Evolutionary conservation across 2,888 invertebrate species (phyloP).

Genomic region (Morpho achilles): DNA sequence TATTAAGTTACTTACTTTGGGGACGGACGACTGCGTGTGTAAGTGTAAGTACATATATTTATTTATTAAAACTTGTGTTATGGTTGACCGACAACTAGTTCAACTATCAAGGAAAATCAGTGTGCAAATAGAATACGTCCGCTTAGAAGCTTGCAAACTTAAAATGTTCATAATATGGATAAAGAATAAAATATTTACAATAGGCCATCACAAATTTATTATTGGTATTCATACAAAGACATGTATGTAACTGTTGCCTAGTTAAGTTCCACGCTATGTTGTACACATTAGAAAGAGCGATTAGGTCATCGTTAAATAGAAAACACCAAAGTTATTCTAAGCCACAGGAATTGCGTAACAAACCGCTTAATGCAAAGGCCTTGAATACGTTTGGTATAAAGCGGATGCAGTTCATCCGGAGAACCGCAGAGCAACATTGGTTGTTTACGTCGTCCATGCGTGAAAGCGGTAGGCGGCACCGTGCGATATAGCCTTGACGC

Average conservation of each 20-base stretch:
- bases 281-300: background rate
- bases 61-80: too few species aligned
- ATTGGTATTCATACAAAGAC: background rate
- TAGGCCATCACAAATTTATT: too few species aligned
- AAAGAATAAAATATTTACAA: too few species aligned
- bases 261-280: background rate
- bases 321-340: background rate
- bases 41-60: too few species aligned
- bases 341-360: constrained; percentile 16
- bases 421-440: constrained; percentile 57
- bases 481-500: constrained; percentile 49
- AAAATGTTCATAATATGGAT: too few species aligned
- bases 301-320: constrained; percentile 10
- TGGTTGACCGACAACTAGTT: too few species aligned
- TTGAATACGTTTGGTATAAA: constrained; percentile 43
- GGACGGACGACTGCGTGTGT: too few species aligned
- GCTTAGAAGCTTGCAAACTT: too few species aligned
- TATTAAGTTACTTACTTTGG: too few species aligned
- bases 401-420: constrained; percentile 52
- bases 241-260: background rate
- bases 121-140: too few species aligned
- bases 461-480: constrained; percentile 66
- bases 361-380: constrained; percentile 35
- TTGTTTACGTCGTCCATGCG: constrained; percentile 39
- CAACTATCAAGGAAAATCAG: too few species aligned